Percentiles rank a stretch among this genome's conserved stretches.
Conservation (phyloP, 2,888 invertebrate genomes). For the Athripsodes cinereus region DNA sequence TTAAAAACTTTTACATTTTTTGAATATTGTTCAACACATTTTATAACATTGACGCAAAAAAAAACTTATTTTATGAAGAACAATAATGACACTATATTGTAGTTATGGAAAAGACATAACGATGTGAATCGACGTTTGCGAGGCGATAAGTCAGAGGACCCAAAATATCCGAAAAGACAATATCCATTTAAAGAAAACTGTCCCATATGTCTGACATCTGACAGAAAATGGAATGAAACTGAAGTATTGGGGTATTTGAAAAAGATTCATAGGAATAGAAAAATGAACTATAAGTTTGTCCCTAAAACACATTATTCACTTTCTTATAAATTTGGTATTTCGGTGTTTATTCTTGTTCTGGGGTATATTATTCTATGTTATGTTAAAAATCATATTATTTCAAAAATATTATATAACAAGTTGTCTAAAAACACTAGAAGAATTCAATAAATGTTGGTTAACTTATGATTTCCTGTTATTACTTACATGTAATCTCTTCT, state of each 20-base stretch:
- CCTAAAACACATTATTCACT: constrained; percentile 35
- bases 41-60: constrained; percentile 73
- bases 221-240: constrained; percentile 56
- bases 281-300: constrained; percentile 37
- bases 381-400: no score
- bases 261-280: constrained; percentile 42
- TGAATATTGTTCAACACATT: constrained; percentile 85
- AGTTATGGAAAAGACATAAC: constrained; percentile 95
- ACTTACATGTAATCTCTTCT: no score
- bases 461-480: no score
- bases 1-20: constrained; percentile 92
- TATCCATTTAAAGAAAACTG: constrained; percentile 73
- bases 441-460: no score
- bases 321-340: constrained; percentile 64
- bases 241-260: constrained; percentile 60
- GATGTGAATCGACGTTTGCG: constrained; percentile 83
- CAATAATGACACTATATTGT: constrained; percentile 73
- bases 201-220: constrained; percentile 54
- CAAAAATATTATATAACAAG: no score
- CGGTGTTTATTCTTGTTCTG: constrained; percentile 70
- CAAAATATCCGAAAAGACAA: constrained; percentile 79
- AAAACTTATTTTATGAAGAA: constrained; percentile 66
- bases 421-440: no score
- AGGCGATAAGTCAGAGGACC: constrained; percentile 86
- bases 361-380: no score